Base-by-base conservation (phyloP, 2,888 invertebrate genomes). In the Rotaria magnacalcarata region DNA sequence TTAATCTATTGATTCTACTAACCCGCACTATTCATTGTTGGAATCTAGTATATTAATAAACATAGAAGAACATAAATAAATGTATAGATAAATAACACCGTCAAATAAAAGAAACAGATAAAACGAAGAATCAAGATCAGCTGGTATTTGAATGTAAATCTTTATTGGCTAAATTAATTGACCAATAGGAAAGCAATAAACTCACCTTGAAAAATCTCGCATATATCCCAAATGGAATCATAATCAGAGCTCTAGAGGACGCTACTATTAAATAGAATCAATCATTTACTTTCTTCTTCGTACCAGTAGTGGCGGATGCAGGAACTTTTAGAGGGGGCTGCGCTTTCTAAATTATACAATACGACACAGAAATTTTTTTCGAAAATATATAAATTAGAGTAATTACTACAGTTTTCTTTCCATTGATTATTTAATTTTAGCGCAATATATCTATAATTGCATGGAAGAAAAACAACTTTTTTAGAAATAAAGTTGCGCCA, bases 1-100 rank as follows among this genome's bases (percentile, higher is more conserved):
- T 34, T 34, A 34, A 34, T 34, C 2, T 2, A 34, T 34, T 34
- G 34, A 0, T 27, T 16, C 34, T 34, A 34, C 67, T 67, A 34
- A 67, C 67, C 67, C 67, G 67, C 67, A 67, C 67, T 67, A 67
- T 67, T 67, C 67, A 67, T 67, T 34, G 67, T 34, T 34, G 11
- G 6, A 19, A 34, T 6, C 14, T 16, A 24, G 7, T 67, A 19
- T 34, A 27, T 67, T 14, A 67, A 67, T 67, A 67, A 27, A 67
- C 67, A 67, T 67, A 6, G 19, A 67, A 1, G 5, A 67, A 41
- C 19, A 34, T 34, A 34, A 67, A 67, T 34, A 27, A 60, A 27
- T 27, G 34, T 52, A 52, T 52, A 14, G 14, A 52, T 52, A 52
- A 52, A 52, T 52, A 67, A 27, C 27, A 67, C 27, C 16, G 10